Evolutionary conservation across 2,797 vertebrate species (phyloP).

Genomic region (Tarsius wallacei): DNA sequence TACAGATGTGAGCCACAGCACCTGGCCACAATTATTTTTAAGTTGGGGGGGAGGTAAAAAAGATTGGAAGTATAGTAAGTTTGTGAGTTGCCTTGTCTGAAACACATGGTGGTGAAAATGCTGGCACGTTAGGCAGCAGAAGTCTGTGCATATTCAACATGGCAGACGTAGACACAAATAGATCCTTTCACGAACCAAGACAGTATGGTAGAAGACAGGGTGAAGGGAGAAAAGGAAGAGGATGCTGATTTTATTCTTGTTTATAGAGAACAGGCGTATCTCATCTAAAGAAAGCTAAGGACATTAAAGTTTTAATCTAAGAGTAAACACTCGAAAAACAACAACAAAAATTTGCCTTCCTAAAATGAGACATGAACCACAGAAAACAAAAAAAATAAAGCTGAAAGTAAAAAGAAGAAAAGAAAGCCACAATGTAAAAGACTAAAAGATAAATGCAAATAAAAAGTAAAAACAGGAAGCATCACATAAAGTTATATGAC

Average conservation of each 20-base stretch:
- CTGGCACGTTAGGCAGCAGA: neutral
- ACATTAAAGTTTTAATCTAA: neutral
- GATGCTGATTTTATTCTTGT: neutral
- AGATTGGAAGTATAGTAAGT: neutral
- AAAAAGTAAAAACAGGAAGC: neutral
- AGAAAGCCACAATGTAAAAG: neutral
- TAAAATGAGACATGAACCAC: neutral
- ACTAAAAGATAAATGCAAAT: neutral
- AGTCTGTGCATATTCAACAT: neutral
- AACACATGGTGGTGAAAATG: neutral
- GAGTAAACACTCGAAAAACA: neutral
- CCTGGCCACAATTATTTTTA: no score
- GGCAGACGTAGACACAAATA: neutral
- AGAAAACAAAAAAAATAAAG: neutral
- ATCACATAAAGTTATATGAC: neutral
- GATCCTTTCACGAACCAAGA: neutral
- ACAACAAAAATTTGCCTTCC: neutral
- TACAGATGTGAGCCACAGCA: no score
- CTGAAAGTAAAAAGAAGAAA: neutral
- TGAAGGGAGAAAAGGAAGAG: no score
- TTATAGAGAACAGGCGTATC: neutral
- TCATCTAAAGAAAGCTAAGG: neutral
- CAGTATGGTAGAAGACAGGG: neutral
- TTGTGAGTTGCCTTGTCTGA: neutral
- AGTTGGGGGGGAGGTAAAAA: neutral